Evolutionary conservation across 2,888 invertebrate genomes (phyloP).

Genomic region (Phania funesta): DNA sequence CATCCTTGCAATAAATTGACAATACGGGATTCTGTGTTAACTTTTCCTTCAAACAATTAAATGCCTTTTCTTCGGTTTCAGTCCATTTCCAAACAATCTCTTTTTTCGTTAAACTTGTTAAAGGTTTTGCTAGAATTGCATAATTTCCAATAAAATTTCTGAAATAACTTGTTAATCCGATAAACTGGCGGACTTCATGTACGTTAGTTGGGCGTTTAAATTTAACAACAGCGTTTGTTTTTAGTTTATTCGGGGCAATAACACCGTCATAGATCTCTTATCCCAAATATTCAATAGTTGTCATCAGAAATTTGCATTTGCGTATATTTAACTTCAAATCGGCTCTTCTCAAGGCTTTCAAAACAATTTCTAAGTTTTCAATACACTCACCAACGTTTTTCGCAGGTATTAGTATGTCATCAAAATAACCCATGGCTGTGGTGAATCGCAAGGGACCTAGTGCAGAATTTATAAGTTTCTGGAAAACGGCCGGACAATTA

Average conservation of each 20-base stretch:
- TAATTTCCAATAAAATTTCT: not conserved
- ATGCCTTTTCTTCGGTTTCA: constrained; percentile 3
- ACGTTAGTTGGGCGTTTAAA: not conserved
- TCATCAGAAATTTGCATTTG: not conserved
- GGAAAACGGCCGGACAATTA: constrained; percentile 12
- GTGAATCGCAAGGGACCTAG: constrained; percentile 6
- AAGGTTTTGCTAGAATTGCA: constrained; percentile 22
- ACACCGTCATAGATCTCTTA: not conserved
- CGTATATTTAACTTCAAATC: not conserved
- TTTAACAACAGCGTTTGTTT: not conserved
- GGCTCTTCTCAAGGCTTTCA: not conserved
- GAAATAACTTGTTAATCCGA: not conserved
- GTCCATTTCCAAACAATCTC: constrained; percentile 7
- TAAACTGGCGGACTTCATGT: not conserved
- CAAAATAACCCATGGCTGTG: not conserved
- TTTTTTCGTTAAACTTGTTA: not conserved
- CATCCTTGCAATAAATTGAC: constrained; percentile 7
- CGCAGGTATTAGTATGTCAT: no score
- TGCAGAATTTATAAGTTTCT: constrained; percentile 1
- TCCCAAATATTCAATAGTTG: not conserved
- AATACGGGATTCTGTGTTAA: constrained; percentile 16
- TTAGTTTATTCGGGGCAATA: not conserved
- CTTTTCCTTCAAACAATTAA: not conserved
- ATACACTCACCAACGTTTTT: no score
- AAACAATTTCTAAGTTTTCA: no score